Evolutionary conservation across 2,888 invertebrate species (phyloP).

Genomic region (Cheilosia impressa): DNA sequence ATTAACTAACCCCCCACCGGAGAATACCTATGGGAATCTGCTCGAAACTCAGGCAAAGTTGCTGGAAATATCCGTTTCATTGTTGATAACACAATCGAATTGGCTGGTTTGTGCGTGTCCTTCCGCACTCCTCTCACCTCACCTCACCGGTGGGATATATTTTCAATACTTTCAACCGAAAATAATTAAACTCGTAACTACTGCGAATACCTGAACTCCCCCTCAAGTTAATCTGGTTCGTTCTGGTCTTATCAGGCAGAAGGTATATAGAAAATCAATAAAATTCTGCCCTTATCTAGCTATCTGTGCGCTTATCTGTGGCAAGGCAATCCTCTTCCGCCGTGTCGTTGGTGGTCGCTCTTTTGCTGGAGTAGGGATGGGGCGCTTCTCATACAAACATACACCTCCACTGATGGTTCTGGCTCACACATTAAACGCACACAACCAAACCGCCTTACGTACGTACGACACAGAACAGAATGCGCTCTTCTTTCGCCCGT

Average conservation of each 20-base stretch:
- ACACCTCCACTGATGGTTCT: too few species aligned
- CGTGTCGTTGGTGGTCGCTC: constrained; percentile 1
- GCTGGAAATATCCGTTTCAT: constrained; percentile 45
- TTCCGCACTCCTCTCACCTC: not conserved
- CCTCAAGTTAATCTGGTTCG: constrained; percentile 14
- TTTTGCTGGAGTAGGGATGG: constrained; percentile 1
- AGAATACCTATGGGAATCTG: not conserved
- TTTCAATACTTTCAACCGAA: constrained; percentile 23
- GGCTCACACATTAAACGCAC: constrained; percentile 42
- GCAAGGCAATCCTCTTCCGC: constrained; percentile 35
- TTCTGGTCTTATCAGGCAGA: constrained; percentile 45
- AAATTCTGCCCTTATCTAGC: constrained; percentile 51
- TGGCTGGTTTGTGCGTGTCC: constrained; percentile 16
- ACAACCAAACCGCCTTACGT: not conserved
- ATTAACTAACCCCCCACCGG: constrained; percentile 1
- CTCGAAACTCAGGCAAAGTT: not conserved
- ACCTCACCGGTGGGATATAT: not conserved
- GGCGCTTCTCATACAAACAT: not conserved
- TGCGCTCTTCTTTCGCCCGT: constrained; percentile 34
- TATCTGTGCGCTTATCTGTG: constrained; percentile 57
- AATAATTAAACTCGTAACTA: constrained; percentile 43
- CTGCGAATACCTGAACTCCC: constrained; percentile 28
- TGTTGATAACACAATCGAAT: constrained; percentile 28
- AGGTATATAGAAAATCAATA: constrained; percentile 63
- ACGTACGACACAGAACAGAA: not conserved